Evolutionary conservation across 2,888 invertebrate species (phyloP).

Genomic region (Andrena dorsata): DNA sequence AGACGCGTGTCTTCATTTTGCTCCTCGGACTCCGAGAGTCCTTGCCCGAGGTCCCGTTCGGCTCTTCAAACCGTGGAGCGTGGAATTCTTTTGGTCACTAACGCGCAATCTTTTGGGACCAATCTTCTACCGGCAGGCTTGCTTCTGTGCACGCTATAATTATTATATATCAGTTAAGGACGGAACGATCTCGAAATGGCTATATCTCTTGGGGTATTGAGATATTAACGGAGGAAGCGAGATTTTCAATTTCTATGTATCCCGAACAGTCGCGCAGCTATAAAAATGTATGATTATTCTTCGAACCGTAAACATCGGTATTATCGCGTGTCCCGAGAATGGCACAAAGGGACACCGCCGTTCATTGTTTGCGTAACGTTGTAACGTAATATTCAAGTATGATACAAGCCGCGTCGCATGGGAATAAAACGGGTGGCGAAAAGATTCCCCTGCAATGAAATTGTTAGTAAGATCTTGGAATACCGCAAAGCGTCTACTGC

Average conservation of each 20-base stretch:
- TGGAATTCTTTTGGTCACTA: neutral
- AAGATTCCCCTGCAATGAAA: conserved; percentile 15
- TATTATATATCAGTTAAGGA: too few species aligned
- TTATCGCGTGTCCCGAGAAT: neutral
- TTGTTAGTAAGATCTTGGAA: neutral
- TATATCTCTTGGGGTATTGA: neutral
- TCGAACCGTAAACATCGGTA: conserved; percentile 4
- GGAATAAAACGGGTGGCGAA: conserved; percentile 27
- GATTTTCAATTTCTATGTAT: neutral
- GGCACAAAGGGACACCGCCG: conserved; percentile 29
- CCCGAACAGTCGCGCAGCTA: neutral
- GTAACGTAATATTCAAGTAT: conserved; percentile 36
- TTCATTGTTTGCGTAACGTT: conserved; percentile 40
- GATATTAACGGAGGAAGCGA: neutral
- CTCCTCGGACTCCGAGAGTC: neutral
- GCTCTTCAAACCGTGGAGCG: neutral
- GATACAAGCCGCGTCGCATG: conserved; percentile 13
- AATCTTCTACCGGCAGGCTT: too few species aligned
- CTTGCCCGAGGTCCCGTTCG: conserved; percentile 19
- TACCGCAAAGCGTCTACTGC: neutral
- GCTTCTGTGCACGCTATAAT: too few species aligned
- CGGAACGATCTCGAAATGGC: too few species aligned
- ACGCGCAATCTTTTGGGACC: too few species aligned
- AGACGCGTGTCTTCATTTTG: conserved; percentile 14
- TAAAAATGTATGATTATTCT: neutral